These are phyloP conservation scores for Agapornis roseicollis DNA, from an alignment of 2,113 vertebrate genomes.

Conservation along the genomic window DNA sequence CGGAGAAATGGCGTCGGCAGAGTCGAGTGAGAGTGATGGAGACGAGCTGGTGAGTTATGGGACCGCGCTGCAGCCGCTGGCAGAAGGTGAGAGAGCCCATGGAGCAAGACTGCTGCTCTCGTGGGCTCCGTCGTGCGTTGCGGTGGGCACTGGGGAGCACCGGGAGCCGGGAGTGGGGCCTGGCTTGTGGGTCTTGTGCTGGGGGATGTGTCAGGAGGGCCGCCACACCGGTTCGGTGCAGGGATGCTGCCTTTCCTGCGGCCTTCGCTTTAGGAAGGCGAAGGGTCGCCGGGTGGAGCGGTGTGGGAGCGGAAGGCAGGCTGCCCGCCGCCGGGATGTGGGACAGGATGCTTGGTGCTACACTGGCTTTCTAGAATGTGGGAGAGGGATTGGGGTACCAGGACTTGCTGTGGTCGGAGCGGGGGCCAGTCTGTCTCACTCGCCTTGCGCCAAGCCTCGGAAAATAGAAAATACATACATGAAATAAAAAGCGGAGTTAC, in stretches of 20 bases:
- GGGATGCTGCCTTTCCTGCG: not conserved
- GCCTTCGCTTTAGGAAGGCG: rapidly evolving
- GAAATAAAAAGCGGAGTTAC: no score
- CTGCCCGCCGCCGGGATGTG: rapidly evolving
- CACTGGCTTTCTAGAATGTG: rapidly evolving
- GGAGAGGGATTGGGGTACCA: not conserved
- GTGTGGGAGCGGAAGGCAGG: not conserved
- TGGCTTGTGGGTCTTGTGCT: not conserved
- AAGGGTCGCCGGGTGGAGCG: no score
- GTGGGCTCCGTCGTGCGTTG: rapidly evolving
- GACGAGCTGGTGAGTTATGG: constrained; percentile 85
- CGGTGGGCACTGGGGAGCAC: not conserved
- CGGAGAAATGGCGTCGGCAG: constrained; percentile 77
- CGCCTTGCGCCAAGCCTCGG: not conserved
- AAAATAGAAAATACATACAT: not conserved
- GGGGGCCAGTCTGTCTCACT: rapidly evolving
- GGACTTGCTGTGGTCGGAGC: rapidly evolving
- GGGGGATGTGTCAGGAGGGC: not conserved
- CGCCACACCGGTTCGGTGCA: no score
- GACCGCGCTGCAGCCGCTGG: constrained; percentile 79
- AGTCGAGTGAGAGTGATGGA: constrained; percentile 72
- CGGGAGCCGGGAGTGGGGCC: not conserved
- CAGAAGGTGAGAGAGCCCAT: constrained; percentile 77
- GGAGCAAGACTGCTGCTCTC: not conserved
- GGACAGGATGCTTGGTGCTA: rapidly evolving